Evolutionary conservation across 2,113 vertebrate genomes (phyloP).

Genomic region (Ursus arctos): DNA sequence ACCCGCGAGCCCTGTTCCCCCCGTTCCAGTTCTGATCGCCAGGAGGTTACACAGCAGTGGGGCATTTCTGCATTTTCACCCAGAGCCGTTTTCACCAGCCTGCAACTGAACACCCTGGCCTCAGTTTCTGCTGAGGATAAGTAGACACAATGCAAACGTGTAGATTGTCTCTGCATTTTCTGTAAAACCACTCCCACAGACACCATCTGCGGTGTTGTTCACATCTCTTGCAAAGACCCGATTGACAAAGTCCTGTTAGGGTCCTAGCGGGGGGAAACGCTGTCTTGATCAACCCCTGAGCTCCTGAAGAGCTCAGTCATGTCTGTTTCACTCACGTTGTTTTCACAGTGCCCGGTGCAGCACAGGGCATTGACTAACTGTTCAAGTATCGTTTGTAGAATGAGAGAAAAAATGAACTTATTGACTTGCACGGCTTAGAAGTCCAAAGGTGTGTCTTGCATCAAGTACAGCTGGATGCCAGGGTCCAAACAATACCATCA

Average conservation of each 20-base stretch:
- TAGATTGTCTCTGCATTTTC: neutral
- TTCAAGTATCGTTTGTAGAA: neutral
- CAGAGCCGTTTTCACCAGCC: neutral
- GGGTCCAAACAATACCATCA: neutral
- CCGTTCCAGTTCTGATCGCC: neutral
- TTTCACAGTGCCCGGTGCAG: neutral
- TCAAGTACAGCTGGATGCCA: neutral
- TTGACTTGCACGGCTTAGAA: neutral
- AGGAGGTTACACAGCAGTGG: neutral
- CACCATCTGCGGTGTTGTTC: slow-evolving; percentile 19
- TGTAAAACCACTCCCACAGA: neutral
- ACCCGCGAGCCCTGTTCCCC: neutral
- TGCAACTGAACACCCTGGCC: neutral
- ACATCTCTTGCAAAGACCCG: slow-evolving; percentile 27
- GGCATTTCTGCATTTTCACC: slow-evolving; percentile 1
- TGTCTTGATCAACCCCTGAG: neutral
- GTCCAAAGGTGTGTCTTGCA: neutral
- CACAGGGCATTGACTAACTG: neutral
- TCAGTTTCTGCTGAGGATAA: neutral
- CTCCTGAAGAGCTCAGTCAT: neutral
- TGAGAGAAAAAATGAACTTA: neutral
- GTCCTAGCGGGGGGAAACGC: neutral
- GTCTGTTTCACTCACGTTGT: neutral
- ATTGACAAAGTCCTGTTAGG: neutral
- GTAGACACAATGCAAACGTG: slow-evolving; percentile 2